Percentiles rank a stretch among this genome's conserved stretches.
These are phyloP conservation scores for Drosophila lacteicornis DNA, from an alignment of 1,140 invertebrate genomes.

Conservation along the genomic window DNA sequence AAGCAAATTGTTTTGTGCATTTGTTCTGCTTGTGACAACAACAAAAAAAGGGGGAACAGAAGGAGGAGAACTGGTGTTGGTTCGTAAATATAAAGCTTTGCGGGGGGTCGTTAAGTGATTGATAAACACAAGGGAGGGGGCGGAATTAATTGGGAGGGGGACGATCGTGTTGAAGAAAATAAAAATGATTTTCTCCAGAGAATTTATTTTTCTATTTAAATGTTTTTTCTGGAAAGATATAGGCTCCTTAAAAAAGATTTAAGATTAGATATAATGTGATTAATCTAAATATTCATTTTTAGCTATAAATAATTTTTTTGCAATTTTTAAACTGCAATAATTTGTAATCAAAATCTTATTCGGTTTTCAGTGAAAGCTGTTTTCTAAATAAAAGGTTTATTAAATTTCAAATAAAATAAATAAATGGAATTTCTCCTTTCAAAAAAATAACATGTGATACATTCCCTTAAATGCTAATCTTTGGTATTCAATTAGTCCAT, in stretches of 20 bases:
- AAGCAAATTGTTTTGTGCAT: constrained; percentile 80
- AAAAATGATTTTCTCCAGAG: not conserved
- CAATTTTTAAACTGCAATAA: too few species aligned
- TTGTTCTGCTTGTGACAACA: constrained; percentile 31
- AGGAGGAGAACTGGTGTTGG: constrained; percentile 12
- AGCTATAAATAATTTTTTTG: too few species aligned
- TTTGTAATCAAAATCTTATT: not conserved
- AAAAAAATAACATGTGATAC: not conserved
- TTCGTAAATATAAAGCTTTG: constrained; percentile 9
- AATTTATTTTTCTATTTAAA: not conserved
- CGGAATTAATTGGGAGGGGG: not conserved
- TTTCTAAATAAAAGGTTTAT: not conserved
- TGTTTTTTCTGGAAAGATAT: not conserved
- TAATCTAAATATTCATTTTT: too few species aligned
- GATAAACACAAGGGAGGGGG: constrained; percentile 5
- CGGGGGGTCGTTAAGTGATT: constrained; percentile 42
- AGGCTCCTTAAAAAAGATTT: not conserved
- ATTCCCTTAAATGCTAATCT: not conserved
- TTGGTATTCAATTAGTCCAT: not conserved
- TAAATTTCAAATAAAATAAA: not conserved
- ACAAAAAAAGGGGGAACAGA: not conserved
- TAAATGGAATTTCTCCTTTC: not conserved
- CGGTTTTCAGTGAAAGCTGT: not conserved
- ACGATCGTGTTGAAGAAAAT: not conserved
- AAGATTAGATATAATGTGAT: too few species aligned